Conservation (phyloP, 23 tunicate genomes). For the Styela clava region DNA sequence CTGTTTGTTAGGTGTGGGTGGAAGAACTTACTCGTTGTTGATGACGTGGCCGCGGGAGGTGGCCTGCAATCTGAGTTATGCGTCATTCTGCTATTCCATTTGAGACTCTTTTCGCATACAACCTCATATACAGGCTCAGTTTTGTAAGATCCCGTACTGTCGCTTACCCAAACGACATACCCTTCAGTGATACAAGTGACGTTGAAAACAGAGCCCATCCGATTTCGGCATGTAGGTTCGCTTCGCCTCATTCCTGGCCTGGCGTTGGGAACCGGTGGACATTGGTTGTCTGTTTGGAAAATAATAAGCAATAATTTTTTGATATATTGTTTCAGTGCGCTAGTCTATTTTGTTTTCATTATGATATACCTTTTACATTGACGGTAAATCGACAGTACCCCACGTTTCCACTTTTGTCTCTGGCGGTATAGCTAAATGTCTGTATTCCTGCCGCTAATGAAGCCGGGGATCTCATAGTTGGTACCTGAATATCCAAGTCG, state of each 20-base stretch:
- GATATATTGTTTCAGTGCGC: not conserved
- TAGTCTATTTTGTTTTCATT: not conserved
- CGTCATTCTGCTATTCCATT: slow-evolving; percentile 8
- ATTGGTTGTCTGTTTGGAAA: slow-evolving; percentile 24
- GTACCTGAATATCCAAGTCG: not conserved
- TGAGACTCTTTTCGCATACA: slow-evolving; percentile 4
- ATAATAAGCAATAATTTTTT: not conserved
- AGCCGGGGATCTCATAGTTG: slow-evolving; percentile 24
- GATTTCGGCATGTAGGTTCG: slow-evolving; percentile 21
- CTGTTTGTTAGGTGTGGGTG: no score
- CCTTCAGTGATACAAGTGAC: slow-evolving; percentile 20
- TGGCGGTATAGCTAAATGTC: slow-evolving; percentile 33
- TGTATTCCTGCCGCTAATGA: slow-evolving; percentile 22
- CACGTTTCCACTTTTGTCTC: slow-evolving; percentile 44
- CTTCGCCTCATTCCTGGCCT: not conserved
- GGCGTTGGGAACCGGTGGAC: slow-evolving; percentile 18
- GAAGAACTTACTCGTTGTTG: not conserved
- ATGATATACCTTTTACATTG: slow-evolving; percentile 32
- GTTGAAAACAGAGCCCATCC: slow-evolving; percentile 19
- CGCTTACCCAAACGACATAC: slow-evolving; percentile 6
- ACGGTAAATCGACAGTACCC: slow-evolving; percentile 47
- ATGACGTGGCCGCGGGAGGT: not conserved
- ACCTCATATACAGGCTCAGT: slow-evolving; percentile 5
- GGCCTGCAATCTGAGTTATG: slow-evolving; percentile 11
- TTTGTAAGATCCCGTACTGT: not conserved